Evolutionary conservation across 2,888 invertebrate species (phyloP), one percentile per base, ranked within the genome.

Genomic region (Ptycholaimellus sp.): DNA sequence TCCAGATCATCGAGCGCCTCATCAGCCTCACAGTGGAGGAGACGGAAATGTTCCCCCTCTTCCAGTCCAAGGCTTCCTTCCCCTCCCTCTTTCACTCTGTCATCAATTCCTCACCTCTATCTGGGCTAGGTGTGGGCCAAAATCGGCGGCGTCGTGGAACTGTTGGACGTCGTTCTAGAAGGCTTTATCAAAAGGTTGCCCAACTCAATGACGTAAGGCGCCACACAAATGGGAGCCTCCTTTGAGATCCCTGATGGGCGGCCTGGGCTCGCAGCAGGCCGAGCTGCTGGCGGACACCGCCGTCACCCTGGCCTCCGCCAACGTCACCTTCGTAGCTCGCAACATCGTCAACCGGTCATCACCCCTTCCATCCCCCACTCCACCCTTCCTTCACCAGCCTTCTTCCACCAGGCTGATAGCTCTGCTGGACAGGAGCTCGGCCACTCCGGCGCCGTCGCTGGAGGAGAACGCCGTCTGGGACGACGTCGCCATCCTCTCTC

Each of bases 91-190:
- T n/a, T n/a, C n/a, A n/a, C n/a, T n/a, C n/a, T n/a, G n/a, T n/a
- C n/a, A n/a, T n/a, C n/a, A n/a, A n/a, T n/a, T n/a, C n/a, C n/a
- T n/a, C n/a, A n/a, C n/a, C n/a, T n/a, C n/a, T n/a, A n/a, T n/a
- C n/a, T n/a, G 63, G 87, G 90, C n/a, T 90, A 90, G 68, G 90
- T 93, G 46, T 93, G 90, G 90, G 85, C 85, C 36, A 83, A 83
- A 27, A 77, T 90, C 34, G 90, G 87, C 1, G 74, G 72, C 61
- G 78, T 90, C 46, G 81, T 85, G 0, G 90, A 90, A 55, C 67
- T 93, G 2, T 77, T 93, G 19, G 90, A 93, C 55, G 81, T 83
- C 72, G 87, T 90, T 28, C 65, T 93, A 30, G 90, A 93, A 55
- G 83, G 83, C 61, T 90, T 93, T 53, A 76, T 93, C 55, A 81